Evolutionary conservation across 2,797 vertebrate species (phyloP), one percentile per base, ranked within the genome.

Genomic region (Falco novaeseelandiae): DNA sequence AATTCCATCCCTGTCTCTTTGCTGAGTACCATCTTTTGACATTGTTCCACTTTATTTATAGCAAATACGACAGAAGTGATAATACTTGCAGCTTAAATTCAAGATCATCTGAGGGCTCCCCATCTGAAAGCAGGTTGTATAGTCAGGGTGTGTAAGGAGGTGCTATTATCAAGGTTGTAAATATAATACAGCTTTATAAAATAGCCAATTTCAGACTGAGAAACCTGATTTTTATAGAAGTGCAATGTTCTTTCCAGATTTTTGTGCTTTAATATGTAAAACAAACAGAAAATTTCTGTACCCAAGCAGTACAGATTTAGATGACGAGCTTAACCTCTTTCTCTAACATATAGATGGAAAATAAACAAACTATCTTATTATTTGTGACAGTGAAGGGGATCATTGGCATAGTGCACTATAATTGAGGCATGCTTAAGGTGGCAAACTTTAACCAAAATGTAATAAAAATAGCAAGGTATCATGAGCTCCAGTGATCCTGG

Each of bases 31-130:
- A 83, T 94, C 83, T 83, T 97, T 81, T 92, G 94, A 96, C 92
- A 92, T 89, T 72, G 93, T 97, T 94, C 92, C 57, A 40, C 93
- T 96, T 97, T 97, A 97, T 97, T 97, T 95, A 93, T 96, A 92
- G 93, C 89, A 93, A 87, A 87, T 86, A 80, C 85, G 84, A 94
- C 83, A 94, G 92, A 93, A 96, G 92, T 69, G 93, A 92, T 94
- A 95, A 96, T 76, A 74, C 49, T 90, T 92, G 78, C 65, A 78
- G 70, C 87, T 96, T 87, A 89, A 96, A 94, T 87, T 85, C 84
- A 69, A 83, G 78, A 94, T 92, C 32, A 29, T 85, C 4, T 62
- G 81, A 97, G 82, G 69, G 89, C 89, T 95, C 92, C 69, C 94
- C 17, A 29, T 97, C 90, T 95, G 88, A 86, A 92, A 86, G 83